These are phyloP conservation scores for Emydocephalus ijimae DNA, from an alignment of 2,113 vertebrate species.

Conservation along the genomic window DNA sequence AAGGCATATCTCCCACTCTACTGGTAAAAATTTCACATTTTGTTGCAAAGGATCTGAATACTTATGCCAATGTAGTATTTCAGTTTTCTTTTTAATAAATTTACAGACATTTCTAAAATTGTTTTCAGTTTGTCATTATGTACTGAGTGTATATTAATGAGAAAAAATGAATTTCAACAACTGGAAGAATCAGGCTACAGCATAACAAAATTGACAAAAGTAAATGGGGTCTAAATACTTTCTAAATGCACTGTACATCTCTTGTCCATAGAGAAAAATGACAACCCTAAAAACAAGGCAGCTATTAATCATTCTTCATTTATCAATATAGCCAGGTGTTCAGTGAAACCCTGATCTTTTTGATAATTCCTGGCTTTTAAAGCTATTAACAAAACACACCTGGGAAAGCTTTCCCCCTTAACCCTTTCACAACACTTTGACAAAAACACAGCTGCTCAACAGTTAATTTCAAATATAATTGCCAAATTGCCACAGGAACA, in stretches of 20 bases:
- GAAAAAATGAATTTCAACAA: too few species aligned
- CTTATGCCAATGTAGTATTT: too few species aligned
- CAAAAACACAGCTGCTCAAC: not conserved
- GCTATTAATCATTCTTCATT: conserved; percentile 21
- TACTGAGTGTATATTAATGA: too few species aligned
- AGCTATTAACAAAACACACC: conserved; percentile 1
- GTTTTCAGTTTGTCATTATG: too few species aligned
- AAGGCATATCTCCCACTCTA: not conserved
- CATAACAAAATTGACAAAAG: too few species aligned
- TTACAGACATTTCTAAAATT: too few species aligned
- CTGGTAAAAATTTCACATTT: not conserved
- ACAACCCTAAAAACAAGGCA: conserved; percentile 7
- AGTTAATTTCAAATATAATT: conserved; percentile 5
- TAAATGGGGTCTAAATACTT: too few species aligned
- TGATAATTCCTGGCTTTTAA: not conserved
- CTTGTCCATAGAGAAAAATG: not conserved
- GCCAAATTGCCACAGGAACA: not conserved
- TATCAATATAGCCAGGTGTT: conserved; percentile 12
- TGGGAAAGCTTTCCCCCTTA: not conserved
- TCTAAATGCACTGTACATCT: not conserved
- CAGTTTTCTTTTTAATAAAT: too few species aligned
- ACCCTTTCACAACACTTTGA: not conserved
- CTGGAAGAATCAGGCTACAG: too few species aligned
- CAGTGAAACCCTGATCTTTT: not conserved
- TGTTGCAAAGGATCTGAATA: too few species aligned